Evolutionary conservation across 2,113 vertebrate species (phyloP).

Genomic region (Acrocephalus arundinaceus): DNA sequence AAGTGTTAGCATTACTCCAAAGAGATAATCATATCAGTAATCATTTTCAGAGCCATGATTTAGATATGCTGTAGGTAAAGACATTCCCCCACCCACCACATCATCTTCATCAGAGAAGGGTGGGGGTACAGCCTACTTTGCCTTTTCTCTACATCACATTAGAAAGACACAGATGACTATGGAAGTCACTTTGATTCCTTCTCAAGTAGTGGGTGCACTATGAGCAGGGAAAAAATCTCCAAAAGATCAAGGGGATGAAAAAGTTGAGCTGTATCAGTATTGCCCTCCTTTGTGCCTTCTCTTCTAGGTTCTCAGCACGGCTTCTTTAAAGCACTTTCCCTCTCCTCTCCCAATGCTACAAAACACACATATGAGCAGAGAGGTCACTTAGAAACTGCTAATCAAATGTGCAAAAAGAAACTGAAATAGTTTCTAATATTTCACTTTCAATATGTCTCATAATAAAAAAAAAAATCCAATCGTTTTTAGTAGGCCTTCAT

Average conservation of each 20-base stretch:
- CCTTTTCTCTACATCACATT: not conserved
- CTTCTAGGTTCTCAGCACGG: not conserved
- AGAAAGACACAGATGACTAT: not conserved
- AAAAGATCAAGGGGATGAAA: not conserved
- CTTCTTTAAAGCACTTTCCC: not conserved
- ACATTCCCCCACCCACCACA: not conserved
- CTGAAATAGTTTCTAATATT: not conserved
- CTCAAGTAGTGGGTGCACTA: not conserved
- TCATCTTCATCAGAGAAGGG: not conserved
- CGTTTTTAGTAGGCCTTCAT: not conserved
- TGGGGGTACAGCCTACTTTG: not conserved
- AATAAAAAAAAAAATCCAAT: not conserved
- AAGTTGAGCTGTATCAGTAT: not conserved
- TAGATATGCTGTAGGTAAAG: not conserved
- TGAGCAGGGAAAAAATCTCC: accelerated
- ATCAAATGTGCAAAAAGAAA: not conserved
- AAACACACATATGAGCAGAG: not conserved
- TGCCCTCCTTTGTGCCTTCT: not conserved
- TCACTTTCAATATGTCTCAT: not conserved
- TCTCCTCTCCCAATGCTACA: not conserved
- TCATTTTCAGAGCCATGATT: not conserved
- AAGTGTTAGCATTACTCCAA: not conserved
- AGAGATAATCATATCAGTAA: not conserved
- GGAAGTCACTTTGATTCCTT: not conserved
- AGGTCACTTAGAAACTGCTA: not conserved